A percentile compares a stretch with the other conserved stretches of the same genome.
These are phyloP conservation scores for Agapornis canus DNA, from an alignment of 2,797 vertebrate species.

Conservation along the genomic window DNA sequence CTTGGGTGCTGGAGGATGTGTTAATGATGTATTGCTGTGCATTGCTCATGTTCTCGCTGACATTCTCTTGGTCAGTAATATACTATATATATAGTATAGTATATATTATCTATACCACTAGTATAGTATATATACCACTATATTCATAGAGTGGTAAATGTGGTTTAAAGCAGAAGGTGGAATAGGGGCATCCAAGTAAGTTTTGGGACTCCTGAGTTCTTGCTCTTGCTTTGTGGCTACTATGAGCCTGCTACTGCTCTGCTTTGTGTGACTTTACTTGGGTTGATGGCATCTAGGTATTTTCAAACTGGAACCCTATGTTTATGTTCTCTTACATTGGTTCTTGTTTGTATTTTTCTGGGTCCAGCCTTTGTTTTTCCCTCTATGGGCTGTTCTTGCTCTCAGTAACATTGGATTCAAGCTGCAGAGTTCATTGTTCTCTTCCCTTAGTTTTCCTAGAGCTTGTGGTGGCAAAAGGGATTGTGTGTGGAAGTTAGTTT, in stretches of 20 bases:
- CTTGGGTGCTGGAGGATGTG: background rate
- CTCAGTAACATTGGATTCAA: background rate
- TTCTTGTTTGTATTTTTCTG: background rate
- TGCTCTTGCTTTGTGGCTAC: fast-evolving
- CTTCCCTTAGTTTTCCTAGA: background rate
- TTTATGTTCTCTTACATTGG: background rate
- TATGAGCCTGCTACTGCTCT: background rate
- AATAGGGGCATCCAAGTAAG: fast-evolving
- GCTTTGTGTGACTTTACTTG: background rate
- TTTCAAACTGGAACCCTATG: background rate
- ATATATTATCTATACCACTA: background rate
- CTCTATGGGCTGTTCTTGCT: fast-evolving
- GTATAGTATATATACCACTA: background rate
- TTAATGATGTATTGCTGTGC: background rate
- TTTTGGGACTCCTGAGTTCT: background rate
- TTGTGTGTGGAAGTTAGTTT: background rate
- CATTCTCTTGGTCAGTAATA: background rate
- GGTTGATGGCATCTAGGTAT: background rate
- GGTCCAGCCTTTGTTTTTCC: background rate
- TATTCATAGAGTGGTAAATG: background rate
- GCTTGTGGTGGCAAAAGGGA: background rate
- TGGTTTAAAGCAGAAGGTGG: background rate
- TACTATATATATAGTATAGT: background rate
- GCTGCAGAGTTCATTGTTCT: background rate
- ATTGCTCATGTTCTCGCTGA: fast-evolving